phyloP scores from a whole-genome alignment of 2,888 invertebrate genomes.

The Teleogryllus oceanicus region DNA sequence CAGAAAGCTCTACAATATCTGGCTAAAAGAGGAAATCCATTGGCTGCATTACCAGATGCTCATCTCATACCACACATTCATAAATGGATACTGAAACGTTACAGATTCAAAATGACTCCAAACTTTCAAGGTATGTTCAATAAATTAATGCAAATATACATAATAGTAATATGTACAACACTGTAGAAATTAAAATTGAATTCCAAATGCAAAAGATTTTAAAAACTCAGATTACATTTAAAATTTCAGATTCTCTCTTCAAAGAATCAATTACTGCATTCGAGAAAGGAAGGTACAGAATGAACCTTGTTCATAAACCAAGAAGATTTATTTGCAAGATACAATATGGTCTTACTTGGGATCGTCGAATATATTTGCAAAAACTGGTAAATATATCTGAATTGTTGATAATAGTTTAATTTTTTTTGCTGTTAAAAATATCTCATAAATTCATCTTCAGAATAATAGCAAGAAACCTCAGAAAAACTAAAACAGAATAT shows the following conservation, averaged over 20 bases:
- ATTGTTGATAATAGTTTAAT: no score
- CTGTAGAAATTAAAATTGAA: not conserved
- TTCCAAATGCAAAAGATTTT: not conserved
- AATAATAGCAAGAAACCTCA: no score
- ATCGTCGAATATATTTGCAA: not conserved
- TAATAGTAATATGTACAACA: not conserved
- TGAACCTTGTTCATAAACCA: not conserved
- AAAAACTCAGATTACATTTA: not conserved
- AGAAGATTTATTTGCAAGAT: not conserved
- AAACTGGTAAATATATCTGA: not conserved
- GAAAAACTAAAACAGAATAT: no score
- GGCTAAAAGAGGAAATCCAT: not conserved
- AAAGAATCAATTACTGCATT: not conserved
- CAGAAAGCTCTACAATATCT: not conserved
- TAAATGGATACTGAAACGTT: conserved; percentile 2
- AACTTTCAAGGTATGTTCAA: not conserved
- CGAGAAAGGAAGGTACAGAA: conserved; percentile 3
- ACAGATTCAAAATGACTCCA: not conserved
- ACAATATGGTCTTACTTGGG: not conserved
- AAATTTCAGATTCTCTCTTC: not conserved
- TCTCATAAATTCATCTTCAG: no score
- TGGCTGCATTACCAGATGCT: not conserved
- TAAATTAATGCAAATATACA: no score
- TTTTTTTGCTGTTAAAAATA: no score
- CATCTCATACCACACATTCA: conserved; percentile 5